Evolutionary conservation across 2,113 vertebrate species (phyloP), one percentile per base, ranked within the genome.

Genomic region (Gnathonemus longibarbis): DNA sequence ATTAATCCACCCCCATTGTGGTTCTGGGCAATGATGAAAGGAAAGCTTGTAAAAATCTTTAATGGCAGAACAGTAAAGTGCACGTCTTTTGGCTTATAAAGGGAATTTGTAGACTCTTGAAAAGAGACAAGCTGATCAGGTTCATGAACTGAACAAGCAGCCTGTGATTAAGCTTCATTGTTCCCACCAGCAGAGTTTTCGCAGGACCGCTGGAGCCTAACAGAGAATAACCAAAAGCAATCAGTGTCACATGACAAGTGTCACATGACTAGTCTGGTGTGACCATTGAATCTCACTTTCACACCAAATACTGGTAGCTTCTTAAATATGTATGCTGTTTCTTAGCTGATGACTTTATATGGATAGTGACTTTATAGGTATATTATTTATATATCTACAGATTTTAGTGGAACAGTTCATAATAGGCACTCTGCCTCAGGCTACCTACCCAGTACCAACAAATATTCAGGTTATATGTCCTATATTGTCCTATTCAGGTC

Each of bases 41-140:
- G 50, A 45, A 90, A 88, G 35, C 35, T 52, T 42, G 48, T 88
- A 88, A 88, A 90, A 88, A 24, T 24, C n/a, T 62, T 70, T 87
- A 50, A 74, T 52, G 48, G 45, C 56, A 35, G 21, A 50, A 39
- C 48, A 62, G 74, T 88, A 84, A 90, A 89, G 84, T 84, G 77
- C 50, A 88, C 9, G 35, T 88, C 50, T 35, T 89, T 89, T 66
- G 66, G 35, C 48, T 89, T 84, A 49, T 90, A 84, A 88, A 90
- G 62, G 35, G 85, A 31, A 56, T 11, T 83, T 84, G 70, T 85
- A 70, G 77, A 19, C 90, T n/a, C 35, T 77, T 66, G 39, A 84
- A 88, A 83, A 87, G 27, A 87, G n/a, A 87, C 15, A 56, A 53
- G 27, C 85, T 87, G 27, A 87, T 31, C 85, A 87, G 48, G 85